Conservation (phyloP, 2,888 invertebrate species). For the Onthophagus sagittarius region DNA sequence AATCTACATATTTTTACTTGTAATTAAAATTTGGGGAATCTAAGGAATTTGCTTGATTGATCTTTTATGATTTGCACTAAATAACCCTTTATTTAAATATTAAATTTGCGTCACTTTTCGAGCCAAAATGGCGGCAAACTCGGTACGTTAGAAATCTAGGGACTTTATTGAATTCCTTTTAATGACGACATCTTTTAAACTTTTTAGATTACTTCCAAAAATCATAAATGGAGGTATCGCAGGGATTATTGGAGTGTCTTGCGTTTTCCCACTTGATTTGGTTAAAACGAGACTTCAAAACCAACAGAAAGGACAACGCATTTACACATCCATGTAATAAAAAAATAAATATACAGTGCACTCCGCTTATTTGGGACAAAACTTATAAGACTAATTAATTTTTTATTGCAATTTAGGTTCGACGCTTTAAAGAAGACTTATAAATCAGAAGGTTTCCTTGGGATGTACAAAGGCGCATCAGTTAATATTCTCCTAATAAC, state of each 20-base stretch:
- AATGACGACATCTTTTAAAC: not conserved
- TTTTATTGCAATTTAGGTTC: constrained; percentile 65
- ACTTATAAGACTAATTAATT: constrained; percentile 88
- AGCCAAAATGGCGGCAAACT: too few relatives aligned
- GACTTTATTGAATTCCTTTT: too few relatives aligned
- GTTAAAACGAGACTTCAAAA: constrained; percentile 98
- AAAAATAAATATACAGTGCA: constrained; percentile 50
- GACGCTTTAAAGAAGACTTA: constrained; percentile 96
- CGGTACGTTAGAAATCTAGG: too few relatives aligned
- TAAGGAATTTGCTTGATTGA: too few relatives aligned
- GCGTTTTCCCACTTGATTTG: constrained; percentile 95
- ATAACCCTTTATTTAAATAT: too few relatives aligned
- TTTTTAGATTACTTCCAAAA: constrained; percentile 82
- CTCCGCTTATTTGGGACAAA: constrained; percentile 97
- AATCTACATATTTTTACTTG: too few relatives aligned
- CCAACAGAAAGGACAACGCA: constrained; percentile 83
- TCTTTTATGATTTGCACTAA: too few relatives aligned
- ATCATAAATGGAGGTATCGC: constrained; percentile 97
- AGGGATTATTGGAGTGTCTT: constrained; percentile 96
- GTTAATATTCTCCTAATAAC: constrained; percentile 97
- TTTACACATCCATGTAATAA: constrained; percentile 91
- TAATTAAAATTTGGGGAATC: too few relatives aligned
- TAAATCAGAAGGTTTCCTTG: constrained; percentile 89
- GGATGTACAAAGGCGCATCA: constrained; percentile 98
- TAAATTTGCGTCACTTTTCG: too few relatives aligned